Evolutionary conservation across 2,113 vertebrate species (phyloP), one percentile per base, ranked within the genome.

Genomic region (Orthochromis malagaraziensis): DNA sequence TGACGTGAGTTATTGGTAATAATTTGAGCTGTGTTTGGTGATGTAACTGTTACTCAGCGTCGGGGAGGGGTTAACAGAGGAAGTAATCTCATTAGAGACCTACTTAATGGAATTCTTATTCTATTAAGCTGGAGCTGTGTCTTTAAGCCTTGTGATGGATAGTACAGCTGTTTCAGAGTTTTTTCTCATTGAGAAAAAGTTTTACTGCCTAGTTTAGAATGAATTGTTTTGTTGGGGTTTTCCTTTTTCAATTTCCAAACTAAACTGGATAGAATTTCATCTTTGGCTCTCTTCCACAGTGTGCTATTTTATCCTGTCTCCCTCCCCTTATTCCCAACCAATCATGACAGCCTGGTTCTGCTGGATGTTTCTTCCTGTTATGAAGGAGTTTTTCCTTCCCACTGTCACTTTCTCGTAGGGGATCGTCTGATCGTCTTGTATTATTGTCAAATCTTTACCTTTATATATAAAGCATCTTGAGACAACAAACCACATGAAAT

Each of bases 11-110:
- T 58, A 49, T 47, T 79, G n/a, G 7, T 40, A 86, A 75, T 29
- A 12, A 73, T 79, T 35, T 51, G 33, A 12, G 13, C 58, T 21
- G 24, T 51, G 68, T 7, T n/a, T n/a, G 38, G 33, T 87, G 84
- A 91, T 24, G 21, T 88, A 88, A 92, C 55, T 11, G 79, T 80
- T 54, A 58, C 81, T 53, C 70, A 60, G 54, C 12, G 8, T 2
- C 2, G 12, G 45, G 33, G 83, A 29, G 58, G 79, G 12, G 91
- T 91, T 63, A 94, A 65, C 81, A 49, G 45, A 55, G 85, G 82
- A 86, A 82, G 58, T 90, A 89, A 91, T 90, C 87, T 86, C 42
- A 87, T 91, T 87, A 94, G 40, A 80, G 83, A 79, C 79, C 79
- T 85, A 9, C 88, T 89, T 79, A 91, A 11, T 58, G 19, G 54